Conservation (phyloP, 2,113 vertebrate species). For the Globicephala melas region DNA sequence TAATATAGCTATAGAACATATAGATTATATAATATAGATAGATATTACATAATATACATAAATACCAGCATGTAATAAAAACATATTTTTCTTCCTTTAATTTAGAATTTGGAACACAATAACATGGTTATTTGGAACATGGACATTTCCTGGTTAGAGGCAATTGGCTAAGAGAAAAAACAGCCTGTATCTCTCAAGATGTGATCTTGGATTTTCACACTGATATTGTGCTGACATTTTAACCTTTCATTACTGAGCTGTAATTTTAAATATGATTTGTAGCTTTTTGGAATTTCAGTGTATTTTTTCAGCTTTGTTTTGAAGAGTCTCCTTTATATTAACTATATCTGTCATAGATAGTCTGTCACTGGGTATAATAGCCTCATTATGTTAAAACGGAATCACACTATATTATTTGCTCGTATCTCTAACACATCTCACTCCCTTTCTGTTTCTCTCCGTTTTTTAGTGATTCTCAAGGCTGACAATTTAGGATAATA, state of each 20-base stretch:
- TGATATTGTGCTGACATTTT: conserved; percentile 1
- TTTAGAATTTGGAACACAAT: not conserved
- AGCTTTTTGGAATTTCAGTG: conserved; percentile 3
- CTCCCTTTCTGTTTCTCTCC: conserved; percentile 54
- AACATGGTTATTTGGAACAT: not conserved
- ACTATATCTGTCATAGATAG: conserved; percentile 58
- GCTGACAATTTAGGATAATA: conserved; percentile 67
- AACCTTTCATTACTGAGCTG: conserved; percentile 14
- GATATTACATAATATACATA: not conserved
- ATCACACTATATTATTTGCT: conserved; percentile 66
- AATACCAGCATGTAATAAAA: not conserved
- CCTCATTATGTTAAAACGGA: conserved; percentile 68
- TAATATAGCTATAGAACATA: not conserved
- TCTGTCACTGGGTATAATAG: conserved; percentile 52
- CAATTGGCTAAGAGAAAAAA: not conserved
- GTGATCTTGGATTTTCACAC: not conserved
- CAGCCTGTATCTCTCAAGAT: not conserved
- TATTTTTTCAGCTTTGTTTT: conserved; percentile 45
- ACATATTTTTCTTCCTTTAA: not conserved
- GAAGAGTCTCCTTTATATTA: conserved; percentile 39
- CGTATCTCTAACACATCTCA: conserved; percentile 63
- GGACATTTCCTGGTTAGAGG: not conserved
- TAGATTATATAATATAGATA: not conserved
- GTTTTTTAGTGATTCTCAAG: conserved; percentile 45
- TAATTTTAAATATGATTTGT: conserved; percentile 42